Evolutionary conservation across 2,797 vertebrate genomes (phyloP).

Genomic region (Dendrocincla fuliginosa): DNA sequence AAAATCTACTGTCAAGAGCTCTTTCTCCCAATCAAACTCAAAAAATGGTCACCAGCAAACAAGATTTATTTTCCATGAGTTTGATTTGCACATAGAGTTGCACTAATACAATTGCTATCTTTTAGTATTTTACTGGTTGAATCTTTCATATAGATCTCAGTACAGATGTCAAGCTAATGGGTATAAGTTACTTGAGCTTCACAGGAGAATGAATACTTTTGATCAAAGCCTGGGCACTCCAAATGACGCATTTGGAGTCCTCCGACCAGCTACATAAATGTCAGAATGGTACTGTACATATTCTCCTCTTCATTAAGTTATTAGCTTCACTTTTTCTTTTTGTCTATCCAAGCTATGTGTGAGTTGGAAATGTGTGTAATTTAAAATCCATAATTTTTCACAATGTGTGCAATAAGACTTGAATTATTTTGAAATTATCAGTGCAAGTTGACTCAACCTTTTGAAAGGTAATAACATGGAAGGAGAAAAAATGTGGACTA

Average conservation of each 20-base stretch:
- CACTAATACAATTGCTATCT: background rate
- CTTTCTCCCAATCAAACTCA: background rate
- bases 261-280: background rate
- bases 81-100: background rate
- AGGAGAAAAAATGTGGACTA: background rate
- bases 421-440: conserved; percentile 27
- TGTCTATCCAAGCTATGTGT: conserved; percentile 5
- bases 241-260: background rate
- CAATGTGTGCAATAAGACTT: conserved; percentile 23
- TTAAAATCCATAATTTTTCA: conserved; percentile 25
- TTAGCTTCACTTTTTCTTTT: conserved; percentile 20
- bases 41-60: background rate
- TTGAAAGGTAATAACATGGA: background rate
- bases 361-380: background rate
- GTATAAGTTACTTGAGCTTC: background rate
- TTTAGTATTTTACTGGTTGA: background rate
- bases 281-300: background rate
- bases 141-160: background rate
- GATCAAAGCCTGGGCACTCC: background rate
- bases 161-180: background rate
- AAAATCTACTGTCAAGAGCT: background rate
- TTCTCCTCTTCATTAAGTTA: conserved; percentile 3
- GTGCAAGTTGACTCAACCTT: background rate
- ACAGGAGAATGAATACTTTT: background rate
- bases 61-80: background rate